Evolutionary conservation across 1,140 invertebrate species (phyloP).

Genomic region (Branchinecta lindahli): DNA sequence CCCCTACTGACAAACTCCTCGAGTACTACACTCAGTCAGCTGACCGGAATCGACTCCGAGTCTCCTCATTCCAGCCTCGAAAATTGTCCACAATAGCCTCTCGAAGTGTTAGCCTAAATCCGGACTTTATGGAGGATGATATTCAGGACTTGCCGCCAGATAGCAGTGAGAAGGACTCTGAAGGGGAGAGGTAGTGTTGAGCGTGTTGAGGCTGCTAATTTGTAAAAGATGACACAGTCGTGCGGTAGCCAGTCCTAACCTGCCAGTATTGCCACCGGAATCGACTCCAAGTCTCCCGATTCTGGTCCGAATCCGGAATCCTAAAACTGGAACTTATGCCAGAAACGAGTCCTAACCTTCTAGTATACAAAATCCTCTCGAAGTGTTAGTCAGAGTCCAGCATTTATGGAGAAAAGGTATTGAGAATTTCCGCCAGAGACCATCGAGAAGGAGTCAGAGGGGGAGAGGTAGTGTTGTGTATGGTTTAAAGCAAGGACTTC

Average conservation of each 20-base stretch:
- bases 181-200: too few species aligned
- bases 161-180: too few species aligned
- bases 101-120: constrained; percentile 20
- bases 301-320: constrained; percentile 24
- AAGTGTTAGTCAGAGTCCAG: too few species aligned
- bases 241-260: too few species aligned
- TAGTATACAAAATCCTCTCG: too few species aligned
- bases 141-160: not conserved
- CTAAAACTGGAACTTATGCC: constrained; percentile 14
- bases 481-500: too few species aligned
- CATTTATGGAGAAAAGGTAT: not conserved
- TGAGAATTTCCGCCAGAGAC: not conserved
- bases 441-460: too few species aligned
- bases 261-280: not conserved
- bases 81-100: constrained; percentile 28
- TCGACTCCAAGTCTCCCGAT: constrained; percentile 18
- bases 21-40: not conserved
- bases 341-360: not conserved
- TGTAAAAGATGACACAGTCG: too few species aligned
- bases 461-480: too few species aligned
- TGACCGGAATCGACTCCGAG: constrained; percentile 17
- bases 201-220: too few species aligned
- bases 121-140: constrained; percentile 14
- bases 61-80: constrained; percentile 23
- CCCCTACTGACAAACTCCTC: not conserved